Conservation (phyloP, 2,888 invertebrate genomes). For the Sicus ferrugineus region DNA sequence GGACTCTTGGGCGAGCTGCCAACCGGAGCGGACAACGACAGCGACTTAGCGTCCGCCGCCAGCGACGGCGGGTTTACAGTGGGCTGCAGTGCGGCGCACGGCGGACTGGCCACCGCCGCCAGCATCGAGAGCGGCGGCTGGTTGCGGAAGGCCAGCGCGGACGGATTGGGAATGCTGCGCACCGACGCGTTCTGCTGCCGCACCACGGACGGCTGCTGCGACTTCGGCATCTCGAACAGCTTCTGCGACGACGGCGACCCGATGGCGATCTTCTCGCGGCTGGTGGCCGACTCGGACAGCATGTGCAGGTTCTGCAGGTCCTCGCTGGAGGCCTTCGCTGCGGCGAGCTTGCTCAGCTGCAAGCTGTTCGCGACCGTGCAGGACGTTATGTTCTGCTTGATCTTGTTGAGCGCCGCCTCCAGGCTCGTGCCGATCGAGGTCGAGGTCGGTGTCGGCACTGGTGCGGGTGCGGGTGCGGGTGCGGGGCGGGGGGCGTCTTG, state of each 20-base stretch:
- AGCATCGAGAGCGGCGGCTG: slow-evolving; percentile 48
- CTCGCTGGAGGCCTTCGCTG: slow-evolving; percentile 44
- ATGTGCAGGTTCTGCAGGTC: slow-evolving; percentile 69
- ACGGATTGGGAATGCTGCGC: slow-evolving; percentile 72
- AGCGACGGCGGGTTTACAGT: slow-evolving; percentile 31
- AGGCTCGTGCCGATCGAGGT: slow-evolving; percentile 48
- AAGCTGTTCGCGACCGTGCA: slow-evolving; percentile 43
- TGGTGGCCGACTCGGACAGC: slow-evolving; percentile 64
- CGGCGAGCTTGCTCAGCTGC: slow-evolving; percentile 12
- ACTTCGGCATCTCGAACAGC: slow-evolving; percentile 65
- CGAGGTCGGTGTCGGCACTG: slow-evolving; percentile 52
- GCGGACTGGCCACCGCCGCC: slow-evolving; percentile 36
- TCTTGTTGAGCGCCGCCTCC: slow-evolving; percentile 61
- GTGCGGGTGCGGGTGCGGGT: too few species aligned
- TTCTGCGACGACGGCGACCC: slow-evolving; percentile 47
- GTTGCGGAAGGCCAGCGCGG: slow-evolving; percentile 69
- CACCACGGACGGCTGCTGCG: slow-evolving; percentile 53
- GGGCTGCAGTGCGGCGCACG: slow-evolving; percentile 13
- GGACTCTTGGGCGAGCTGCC: slow-evolving; percentile 20
- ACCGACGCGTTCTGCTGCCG: slow-evolving; percentile 69
- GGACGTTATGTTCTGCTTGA: slow-evolving; percentile 59
- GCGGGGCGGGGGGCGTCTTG: slow-evolving; percentile 21
- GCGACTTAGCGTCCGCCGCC: slow-evolving; percentile 6
- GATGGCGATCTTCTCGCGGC: slow-evolving; percentile 61
- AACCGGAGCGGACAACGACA: slow-evolving; percentile 14